Conservation (phyloP, 2,113 vertebrate species). For the Glaucomys volans region DNA sequence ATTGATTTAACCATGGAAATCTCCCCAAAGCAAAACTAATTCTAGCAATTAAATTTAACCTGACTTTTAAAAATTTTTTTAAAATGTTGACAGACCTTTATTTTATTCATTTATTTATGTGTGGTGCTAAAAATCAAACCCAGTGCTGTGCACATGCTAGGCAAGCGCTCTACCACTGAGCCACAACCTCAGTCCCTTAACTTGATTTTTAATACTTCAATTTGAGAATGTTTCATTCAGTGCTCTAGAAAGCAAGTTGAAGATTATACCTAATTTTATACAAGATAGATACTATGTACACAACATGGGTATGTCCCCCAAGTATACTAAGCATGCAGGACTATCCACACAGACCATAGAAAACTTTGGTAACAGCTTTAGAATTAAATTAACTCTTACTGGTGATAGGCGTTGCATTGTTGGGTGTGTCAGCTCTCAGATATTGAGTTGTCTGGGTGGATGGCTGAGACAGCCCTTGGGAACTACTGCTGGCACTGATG, state of each 20-base stretch:
- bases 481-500: constrained; percentile 97
- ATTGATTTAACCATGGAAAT: constrained; percentile 13
- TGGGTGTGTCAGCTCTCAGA: constrained; percentile 97
- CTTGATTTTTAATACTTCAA: constrained; percentile 36
- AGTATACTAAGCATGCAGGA: neutral
- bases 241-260: constrained; percentile 1
- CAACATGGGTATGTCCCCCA: neutral
- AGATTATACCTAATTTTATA: neutral
- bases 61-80: no score
- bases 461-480: constrained; percentile 97
- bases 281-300: neutral
- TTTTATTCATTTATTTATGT: no score
- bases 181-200: no score
- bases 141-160: no score
- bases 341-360: neutral
- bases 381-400: constrained; percentile 93
- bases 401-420: constrained; percentile 97
- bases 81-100: no score
- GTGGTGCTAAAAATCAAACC: no score
- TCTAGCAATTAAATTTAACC: constrained; percentile 51
- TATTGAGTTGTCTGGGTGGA: constrained; percentile 99
- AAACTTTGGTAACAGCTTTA: neutral
- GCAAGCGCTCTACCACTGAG: no score
- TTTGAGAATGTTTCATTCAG: constrained; percentile 47
- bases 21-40: constrained; percentile 6